Evolutionary conservation across 2,113 vertebrate species (phyloP).

Genomic region (Xiphophorus couchianus): DNA sequence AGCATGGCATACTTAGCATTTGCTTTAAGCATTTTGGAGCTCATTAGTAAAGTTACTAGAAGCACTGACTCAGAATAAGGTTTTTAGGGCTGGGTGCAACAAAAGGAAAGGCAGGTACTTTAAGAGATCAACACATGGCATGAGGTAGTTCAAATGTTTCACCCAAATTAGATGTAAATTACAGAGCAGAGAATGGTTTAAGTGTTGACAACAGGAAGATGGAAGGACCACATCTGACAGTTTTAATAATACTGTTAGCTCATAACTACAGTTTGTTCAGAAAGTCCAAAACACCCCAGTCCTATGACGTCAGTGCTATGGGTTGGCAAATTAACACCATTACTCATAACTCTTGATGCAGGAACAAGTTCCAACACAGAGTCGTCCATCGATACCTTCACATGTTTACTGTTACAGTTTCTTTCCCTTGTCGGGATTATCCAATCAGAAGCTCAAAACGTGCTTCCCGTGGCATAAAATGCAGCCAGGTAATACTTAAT

Average conservation of each 20-base stretch:
- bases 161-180: slow-evolving; percentile 17
- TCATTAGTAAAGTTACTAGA: neutral
- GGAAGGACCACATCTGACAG: neutral
- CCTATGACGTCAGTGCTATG: neutral
- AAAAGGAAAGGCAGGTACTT: neutral
- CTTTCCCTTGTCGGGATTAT: neutral
- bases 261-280: neutral
- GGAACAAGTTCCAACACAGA: neutral
- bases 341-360: neutral
- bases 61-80: neutral
- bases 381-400: neutral
- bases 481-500: neutral
- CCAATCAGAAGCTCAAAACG: neutral
- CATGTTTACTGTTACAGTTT: too few species aligned
- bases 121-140: neutral
- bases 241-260: neutral
- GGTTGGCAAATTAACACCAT: neutral
- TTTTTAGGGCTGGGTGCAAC: neutral
- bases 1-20: neutral
- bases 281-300: neutral
- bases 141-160: slow-evolving; percentile 7
- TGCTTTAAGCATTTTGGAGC: neutral
- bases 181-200: neutral
- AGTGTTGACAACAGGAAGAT: neutral
- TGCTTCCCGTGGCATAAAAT: too few species aligned